Conservation (phyloP, 2,797 vertebrate species). For the Prionace glauca region DNA sequence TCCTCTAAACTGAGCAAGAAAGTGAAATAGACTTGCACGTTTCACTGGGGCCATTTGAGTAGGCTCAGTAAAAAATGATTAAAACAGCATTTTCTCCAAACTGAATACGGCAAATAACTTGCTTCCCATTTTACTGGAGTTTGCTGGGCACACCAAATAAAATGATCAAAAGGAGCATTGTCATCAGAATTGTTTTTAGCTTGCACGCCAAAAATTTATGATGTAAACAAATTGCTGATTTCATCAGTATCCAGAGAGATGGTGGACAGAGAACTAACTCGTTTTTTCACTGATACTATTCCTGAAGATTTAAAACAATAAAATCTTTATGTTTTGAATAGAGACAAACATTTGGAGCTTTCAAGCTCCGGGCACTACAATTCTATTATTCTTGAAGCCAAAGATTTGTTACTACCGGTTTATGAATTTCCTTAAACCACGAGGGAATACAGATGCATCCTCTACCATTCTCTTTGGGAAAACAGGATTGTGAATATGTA, state of each 20-base stretch:
- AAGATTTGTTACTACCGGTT: not conserved
- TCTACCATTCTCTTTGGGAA: not conserved
- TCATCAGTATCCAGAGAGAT: not conserved
- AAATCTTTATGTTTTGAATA: not conserved
- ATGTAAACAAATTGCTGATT: conserved; percentile 9
- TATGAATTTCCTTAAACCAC: not conserved
- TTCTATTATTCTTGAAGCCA: not conserved
- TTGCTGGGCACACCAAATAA: not conserved
- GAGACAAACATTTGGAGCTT: not conserved
- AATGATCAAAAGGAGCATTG: conserved; percentile 2
- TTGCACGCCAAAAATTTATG: conserved; percentile 30
- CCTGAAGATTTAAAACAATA: not conserved
- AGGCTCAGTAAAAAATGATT: conserved; percentile 34
- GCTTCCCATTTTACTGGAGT: not conserved
- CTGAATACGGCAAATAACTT: conserved; percentile 26
- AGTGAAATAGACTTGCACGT: conserved; percentile 25
- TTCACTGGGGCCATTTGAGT: conserved; percentile 34
- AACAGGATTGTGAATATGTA: not conserved
- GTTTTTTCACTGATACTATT: not conserved
- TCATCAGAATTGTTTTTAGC: not conserved
- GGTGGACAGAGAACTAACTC: not conserved
- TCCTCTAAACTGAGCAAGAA: conserved; percentile 33
- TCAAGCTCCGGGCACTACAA: not conserved
- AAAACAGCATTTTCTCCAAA: conserved; percentile 27
- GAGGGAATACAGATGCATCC: not conserved